Base-by-base conservation (phyloP, 2,113 vertebrate genomes). In the Callipepla squamata region DNA sequence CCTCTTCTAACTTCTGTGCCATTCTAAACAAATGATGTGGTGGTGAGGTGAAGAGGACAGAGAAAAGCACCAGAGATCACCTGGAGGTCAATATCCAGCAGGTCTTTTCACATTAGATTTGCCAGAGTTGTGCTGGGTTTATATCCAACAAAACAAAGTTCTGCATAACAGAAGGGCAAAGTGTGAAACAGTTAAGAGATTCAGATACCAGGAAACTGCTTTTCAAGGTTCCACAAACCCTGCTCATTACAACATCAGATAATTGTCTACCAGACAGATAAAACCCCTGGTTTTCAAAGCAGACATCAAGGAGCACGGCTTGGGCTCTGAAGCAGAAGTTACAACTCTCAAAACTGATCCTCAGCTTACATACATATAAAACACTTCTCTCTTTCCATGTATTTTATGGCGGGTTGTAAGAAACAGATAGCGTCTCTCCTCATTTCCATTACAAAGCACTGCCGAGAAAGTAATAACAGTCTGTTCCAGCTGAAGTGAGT, bases 391-490 rank as follows among this genome's bases (percentile, higher is more conserved):
- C 55, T 74, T 90, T 77, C 72, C 51, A 20, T 4, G 15, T 78
- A 59, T 86, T 94, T 91, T 80, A 91, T 15, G n/a, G 76, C 13
- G 88, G 77, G 58, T 69, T 84, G 80, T 84, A 93, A 84, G 90
- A 93, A 93, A 83, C 26, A 91, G 85, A 90, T 94, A 94, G 87
- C 26, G 51, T 61, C 59, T 87, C 51, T 78, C 82, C 68, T 94
- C 17, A 90, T 96, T 95, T 96, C 93, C 95, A 96, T 95, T 90
- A 96, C 90, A 96, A 96, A 96, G 91, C 82, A 93, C 48, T 81
- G 53, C 66, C 88, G 66, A 80, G 75, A 87, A 61, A 58, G 53
- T 91, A 84, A 30, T 58, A 69, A 76, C 66, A 85, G 38, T 23
- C 70, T 81, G 48, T 50, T 91, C 48, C 85, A 94, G 74, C 62